These are phyloP conservation scores for Aptenodytes forsteri DNA, from an alignment of 2,113 vertebrate genomes.

Conservation along the genomic window DNA sequence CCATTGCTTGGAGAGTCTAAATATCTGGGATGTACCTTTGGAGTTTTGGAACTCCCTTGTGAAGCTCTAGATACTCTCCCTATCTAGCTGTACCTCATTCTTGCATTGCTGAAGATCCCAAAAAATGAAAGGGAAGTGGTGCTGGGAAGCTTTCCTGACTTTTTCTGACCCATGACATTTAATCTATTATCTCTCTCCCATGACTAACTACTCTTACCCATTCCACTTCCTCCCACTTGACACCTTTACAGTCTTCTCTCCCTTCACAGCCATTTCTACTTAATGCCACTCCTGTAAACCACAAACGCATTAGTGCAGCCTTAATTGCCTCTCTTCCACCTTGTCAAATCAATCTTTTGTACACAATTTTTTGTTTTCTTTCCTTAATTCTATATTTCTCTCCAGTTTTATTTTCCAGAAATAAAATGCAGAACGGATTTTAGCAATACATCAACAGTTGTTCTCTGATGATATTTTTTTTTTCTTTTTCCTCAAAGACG, in stretches of 20 bases:
- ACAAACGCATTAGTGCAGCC: neutral
- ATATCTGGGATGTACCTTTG: neutral
- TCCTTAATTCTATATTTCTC: neutral
- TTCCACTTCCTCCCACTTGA: neutral
- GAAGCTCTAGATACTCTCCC: neutral
- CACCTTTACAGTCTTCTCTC: neutral
- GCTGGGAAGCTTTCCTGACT: neutral
- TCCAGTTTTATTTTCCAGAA: neutral
- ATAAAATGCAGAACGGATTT: neutral
- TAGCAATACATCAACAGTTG: neutral
- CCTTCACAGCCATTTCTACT: neutral
- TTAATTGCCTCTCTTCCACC: neutral
- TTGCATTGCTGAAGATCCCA: neutral
- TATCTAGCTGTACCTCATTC: neutral
- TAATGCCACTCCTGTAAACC: neutral
- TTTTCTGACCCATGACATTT: accelerated
- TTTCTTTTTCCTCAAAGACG: accelerated
- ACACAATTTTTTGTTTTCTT: accelerated
- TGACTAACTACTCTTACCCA: neutral
- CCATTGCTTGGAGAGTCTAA: neutral
- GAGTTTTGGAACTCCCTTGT: neutral
- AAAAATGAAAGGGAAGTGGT: neutral
- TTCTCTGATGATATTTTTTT: neutral
- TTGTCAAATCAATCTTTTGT: neutral
- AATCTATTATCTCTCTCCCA: neutral